phyloP scores from a whole-genome alignment of 2,888 invertebrate genomes.

The Mesoligia furuncula region DNA sequence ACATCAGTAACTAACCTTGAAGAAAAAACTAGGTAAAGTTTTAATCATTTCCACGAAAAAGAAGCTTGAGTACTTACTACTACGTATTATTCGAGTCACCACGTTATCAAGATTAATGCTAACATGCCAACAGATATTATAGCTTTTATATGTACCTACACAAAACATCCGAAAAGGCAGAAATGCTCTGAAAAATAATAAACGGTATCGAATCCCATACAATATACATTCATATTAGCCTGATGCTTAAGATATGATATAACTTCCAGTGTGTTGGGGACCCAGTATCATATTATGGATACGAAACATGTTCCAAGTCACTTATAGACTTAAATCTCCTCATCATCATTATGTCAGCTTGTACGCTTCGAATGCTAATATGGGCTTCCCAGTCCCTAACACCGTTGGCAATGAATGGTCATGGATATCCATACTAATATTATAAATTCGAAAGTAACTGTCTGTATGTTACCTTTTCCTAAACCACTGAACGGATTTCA shows the following conservation, averaged over 20 bases:
- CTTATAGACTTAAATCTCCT: background rate
- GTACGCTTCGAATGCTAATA: background rate
- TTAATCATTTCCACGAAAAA: slow-evolving; percentile 6
- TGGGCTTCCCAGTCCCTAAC: background rate
- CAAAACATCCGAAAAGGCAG: background rate
- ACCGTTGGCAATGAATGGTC: background rate
- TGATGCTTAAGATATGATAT: background rate
- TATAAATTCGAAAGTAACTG: no score
- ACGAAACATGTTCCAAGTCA: background rate
- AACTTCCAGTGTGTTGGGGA: background rate
- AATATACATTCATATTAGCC: background rate
- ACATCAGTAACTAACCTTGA: slow-evolving; percentile 20
- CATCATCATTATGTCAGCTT: background rate
- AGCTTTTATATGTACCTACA: background rate
- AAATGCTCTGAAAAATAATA: background rate
- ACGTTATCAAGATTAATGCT: slow-evolving; percentile 34
- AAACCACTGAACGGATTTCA: no score
- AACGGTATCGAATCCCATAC: background rate
- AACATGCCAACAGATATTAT: slow-evolving; percentile 17
- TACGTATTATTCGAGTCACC: slow-evolving; percentile 4
- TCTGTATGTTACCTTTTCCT: no score
- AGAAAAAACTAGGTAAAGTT: background rate
- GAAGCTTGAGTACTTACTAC: slow-evolving; percentile 6
- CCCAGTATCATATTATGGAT: background rate
- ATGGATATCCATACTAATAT: background rate